Percentiles rank a stretch among this genome's conserved stretches.
phyloP scores from a whole-genome alignment of 2,888 invertebrate genomes.

The Troilus luridus region DNA sequence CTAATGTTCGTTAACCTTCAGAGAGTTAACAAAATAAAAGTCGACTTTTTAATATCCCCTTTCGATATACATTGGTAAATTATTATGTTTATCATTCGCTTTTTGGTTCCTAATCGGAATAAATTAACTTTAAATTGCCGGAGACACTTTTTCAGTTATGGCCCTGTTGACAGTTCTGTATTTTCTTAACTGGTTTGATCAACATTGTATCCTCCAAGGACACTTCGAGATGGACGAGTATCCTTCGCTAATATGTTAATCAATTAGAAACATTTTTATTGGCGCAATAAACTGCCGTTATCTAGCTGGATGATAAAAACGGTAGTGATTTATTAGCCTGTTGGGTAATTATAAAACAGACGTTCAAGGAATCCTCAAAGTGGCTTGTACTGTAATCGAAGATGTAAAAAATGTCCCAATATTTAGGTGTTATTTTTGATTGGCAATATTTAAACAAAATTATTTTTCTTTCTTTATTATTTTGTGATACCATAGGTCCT shows the following conservation, averaged over 20 bases:
- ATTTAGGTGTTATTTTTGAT: no score
- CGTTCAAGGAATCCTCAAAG: no score
- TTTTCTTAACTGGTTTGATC: not conserved
- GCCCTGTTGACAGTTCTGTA: not conserved
- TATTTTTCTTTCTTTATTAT: no score
- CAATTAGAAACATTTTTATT: not conserved
- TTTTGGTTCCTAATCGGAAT: not conserved
- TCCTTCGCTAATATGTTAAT: not conserved
- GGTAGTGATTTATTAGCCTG: no score
- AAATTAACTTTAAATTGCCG: not conserved
- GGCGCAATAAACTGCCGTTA: not conserved
- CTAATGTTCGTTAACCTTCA: not conserved
- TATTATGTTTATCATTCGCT: not conserved
- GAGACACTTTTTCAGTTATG: not conserved
- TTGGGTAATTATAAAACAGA: no score
- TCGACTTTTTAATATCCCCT: not conserved
- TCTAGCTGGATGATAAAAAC: no score
- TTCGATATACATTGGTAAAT: not conserved
- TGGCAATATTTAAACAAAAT: no score
- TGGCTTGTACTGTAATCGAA: no score
- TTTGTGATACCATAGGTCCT: no score
- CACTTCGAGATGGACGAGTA: not conserved
- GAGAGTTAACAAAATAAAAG: not conserved
- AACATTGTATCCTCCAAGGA: not conserved
- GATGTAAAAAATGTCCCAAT: no score